Percentiles rank a stretch among this genome's conserved stretches.
Conservation (phyloP, 2,797 vertebrate genomes). For the Scyliorhinus canicula region DNA sequence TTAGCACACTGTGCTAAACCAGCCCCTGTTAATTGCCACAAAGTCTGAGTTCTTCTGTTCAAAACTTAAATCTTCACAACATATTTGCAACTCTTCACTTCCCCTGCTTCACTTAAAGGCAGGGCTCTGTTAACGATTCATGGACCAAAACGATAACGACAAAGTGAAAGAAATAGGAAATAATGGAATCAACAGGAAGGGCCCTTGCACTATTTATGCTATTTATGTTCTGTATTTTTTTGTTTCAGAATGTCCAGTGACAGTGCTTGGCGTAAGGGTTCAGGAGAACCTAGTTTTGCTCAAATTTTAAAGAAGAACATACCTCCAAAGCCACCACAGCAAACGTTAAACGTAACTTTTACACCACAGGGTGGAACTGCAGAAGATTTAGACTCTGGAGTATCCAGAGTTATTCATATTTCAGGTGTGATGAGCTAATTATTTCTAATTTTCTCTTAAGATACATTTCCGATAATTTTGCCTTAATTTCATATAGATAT, state of each 20-base stretch:
- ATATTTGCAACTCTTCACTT: no score
- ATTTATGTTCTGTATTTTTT: not conserved
- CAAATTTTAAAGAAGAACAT: constrained; percentile 50
- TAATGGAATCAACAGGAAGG: no score
- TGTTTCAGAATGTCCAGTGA: constrained; percentile 20
- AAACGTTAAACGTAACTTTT: not conserved
- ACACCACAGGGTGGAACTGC: not conserved
- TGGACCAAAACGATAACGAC: no score
- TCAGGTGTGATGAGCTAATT: constrained; percentile 48
- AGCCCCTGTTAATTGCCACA: no score
- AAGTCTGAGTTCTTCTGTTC: no score
- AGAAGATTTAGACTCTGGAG: constrained; percentile 31
- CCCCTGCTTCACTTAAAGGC: no score
- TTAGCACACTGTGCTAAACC: no score
- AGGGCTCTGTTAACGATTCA: no score
- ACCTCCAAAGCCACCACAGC: not conserved
- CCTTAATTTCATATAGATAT: not conserved
- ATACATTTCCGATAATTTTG: not conserved
- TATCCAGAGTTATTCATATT: constrained; percentile 41
- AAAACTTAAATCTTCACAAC: no score
- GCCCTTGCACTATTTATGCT: no score
- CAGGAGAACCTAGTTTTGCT: constrained; percentile 48
- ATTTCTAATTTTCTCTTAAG: not conserved
- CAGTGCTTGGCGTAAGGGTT: constrained; percentile 44
- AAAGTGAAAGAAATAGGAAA: no score